phyloP scores from a whole-genome alignment of 2,888 invertebrate genomes.

The Sinopyrophorus schimmeli region DNA sequence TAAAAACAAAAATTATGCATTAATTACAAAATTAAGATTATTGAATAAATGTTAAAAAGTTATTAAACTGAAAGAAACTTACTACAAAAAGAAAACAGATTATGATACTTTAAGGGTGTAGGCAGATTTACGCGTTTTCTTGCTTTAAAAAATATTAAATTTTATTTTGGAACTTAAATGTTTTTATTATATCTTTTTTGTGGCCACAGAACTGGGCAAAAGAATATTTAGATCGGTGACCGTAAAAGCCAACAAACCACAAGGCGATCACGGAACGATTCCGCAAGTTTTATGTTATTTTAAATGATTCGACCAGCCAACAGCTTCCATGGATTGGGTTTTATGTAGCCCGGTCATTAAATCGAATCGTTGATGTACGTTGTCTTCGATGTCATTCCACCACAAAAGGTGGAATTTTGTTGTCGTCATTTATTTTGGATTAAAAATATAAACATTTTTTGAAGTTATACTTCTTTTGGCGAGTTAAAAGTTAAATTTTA shows the following conservation, averaged over 20 bases:
- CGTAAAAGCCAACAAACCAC: constrained; percentile 35
- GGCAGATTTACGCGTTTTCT: background rate
- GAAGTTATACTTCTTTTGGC: too few relatives aligned
- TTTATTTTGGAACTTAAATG: too few relatives aligned
- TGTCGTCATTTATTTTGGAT: too few relatives aligned
- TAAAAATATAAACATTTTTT: too few relatives aligned
- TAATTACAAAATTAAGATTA: background rate
- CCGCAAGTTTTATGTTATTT: constrained; percentile 40
- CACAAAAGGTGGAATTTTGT: too few relatives aligned
- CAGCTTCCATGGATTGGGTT: constrained; percentile 42
- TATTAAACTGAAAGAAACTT: too few relatives aligned
- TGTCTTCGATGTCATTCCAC: constrained; percentile 17
- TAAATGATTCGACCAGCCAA: constrained; percentile 35
- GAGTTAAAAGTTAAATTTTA: too few relatives aligned
- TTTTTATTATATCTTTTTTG: constrained; percentile 17
- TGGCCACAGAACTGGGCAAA: constrained; percentile 20
- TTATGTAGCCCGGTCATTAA: constrained; percentile 43
- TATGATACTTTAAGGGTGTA: background rate
- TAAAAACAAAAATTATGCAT: constrained; percentile 49
- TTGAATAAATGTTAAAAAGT: too few relatives aligned
- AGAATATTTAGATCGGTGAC: constrained; percentile 28
- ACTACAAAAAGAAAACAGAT: constrained; percentile 1
- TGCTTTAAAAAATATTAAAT: constrained; percentile 1
- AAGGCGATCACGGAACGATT: constrained; percentile 32
- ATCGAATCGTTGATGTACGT: constrained; percentile 35